Conservation (phyloP, 2,113 vertebrate genomes). For the Pomatostomus ruficeps region DNA sequence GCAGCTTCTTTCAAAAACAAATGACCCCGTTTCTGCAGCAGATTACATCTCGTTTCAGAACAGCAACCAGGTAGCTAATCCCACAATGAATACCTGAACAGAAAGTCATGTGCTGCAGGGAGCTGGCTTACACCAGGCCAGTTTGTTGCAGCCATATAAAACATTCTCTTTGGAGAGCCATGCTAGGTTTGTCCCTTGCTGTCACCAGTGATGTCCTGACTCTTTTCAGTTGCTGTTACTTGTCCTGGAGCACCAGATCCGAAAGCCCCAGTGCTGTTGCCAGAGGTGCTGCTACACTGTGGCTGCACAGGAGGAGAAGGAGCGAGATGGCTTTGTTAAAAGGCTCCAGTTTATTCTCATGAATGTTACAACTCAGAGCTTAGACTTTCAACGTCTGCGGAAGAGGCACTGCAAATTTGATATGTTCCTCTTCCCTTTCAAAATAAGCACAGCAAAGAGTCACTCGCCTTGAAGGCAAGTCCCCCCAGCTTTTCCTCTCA, state of each 20-base stretch:
- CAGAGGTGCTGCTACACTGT: not conserved
- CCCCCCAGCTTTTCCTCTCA: not conserved
- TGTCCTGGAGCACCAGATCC: not conserved
- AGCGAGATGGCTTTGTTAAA: accelerated
- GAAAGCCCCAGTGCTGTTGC: not conserved
- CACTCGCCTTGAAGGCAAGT: not conserved
- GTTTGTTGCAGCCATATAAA: not conserved
- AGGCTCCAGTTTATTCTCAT: not conserved
- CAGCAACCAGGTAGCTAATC: not conserved
- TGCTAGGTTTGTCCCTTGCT: not conserved
- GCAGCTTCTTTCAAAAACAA: not conserved
- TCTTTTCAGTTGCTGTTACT: not conserved
- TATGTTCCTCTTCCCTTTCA: not conserved
- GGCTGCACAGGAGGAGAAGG: not conserved
- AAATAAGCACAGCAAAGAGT: not conserved
- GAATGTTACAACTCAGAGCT: not conserved
- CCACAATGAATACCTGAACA: not conserved
- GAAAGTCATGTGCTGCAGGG: not conserved
- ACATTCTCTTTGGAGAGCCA: not conserved
- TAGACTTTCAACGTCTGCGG: not conserved
- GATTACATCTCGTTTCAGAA: not conserved
- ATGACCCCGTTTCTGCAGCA: not conserved
- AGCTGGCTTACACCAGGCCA: not conserved
- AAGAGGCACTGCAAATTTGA: not conserved
- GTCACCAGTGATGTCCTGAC: not conserved